phyloP scores from a whole-genome alignment of 2,888 invertebrate genomes.

The Scaptomyza cyrtandrae region DNA sequence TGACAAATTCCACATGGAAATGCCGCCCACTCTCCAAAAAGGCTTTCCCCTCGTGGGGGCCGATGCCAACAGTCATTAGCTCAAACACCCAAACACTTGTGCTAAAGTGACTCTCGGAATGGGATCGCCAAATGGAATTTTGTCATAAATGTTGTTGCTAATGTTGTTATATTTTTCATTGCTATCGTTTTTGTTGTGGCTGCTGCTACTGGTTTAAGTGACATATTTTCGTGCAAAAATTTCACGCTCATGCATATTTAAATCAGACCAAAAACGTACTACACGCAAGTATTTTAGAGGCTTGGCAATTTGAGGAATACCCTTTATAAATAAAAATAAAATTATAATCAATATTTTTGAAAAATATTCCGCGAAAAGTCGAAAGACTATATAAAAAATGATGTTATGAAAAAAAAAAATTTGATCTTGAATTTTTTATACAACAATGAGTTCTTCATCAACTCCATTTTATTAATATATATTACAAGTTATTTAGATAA shows the following conservation, averaged over 20 bases:
- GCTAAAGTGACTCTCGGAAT: constrained; percentile 38
- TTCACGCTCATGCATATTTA: constrained; percentile 77
- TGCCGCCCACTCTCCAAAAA: constrained; percentile 23
- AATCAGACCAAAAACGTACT: constrained; percentile 40
- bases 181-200: constrained; percentile 27
- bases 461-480: too few species aligned
- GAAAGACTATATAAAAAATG: too few species aligned
- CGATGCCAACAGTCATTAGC: constrained; percentile 75
- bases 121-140: constrained; percentile 75
- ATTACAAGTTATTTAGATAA: too few species aligned
- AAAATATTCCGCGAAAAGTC: too few species aligned
- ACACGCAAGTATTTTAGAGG: neutral
- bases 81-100: constrained; percentile 72
- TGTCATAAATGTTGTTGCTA: constrained; percentile 71
- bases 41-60: neutral
- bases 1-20: constrained; percentile 76
- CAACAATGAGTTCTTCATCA: too few species aligned
- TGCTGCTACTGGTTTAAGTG: constrained; percentile 52
- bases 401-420: too few species aligned
- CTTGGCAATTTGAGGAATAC: neutral
- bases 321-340: constrained; percentile 9
- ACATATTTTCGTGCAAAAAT: constrained; percentile 75
- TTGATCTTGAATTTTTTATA: too few species aligned
- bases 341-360: too few species aligned
- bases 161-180: constrained; percentile 20